Conservation (phyloP, 1,140 invertebrate species). For the Panagrolaimus sp. region DNA sequence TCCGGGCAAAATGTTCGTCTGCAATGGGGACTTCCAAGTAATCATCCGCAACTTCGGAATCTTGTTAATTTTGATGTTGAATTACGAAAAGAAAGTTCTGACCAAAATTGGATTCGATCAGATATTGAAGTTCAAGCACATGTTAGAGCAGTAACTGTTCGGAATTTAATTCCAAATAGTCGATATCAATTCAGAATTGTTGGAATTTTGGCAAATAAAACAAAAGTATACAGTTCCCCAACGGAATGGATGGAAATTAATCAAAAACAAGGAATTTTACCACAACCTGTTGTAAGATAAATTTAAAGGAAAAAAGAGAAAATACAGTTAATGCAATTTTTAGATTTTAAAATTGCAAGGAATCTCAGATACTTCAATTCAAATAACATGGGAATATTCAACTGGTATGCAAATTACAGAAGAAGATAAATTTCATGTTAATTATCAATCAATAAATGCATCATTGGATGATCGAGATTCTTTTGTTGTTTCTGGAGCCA, state of each 20-base stretch:
- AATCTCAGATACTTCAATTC: background rate
- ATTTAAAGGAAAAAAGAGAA: background rate
- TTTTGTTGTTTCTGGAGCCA: background rate
- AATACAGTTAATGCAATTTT: background rate
- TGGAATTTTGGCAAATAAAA: constrained; percentile 24
- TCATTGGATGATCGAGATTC: background rate
- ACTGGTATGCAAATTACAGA: constrained; percentile 12
- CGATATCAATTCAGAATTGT: constrained; percentile 29
- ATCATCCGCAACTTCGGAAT: constrained; percentile 18
- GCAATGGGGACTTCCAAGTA: constrained; percentile 30
- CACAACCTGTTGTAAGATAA: background rate
- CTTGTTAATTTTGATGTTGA: constrained; percentile 26
- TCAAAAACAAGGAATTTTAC: background rate
- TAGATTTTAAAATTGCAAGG: background rate
- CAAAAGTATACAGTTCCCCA: constrained; percentile 16
- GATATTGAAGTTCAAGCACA: constrained; percentile 26
- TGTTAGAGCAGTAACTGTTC: constrained; percentile 24
- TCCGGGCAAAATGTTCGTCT: constrained; percentile 36
- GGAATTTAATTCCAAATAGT: constrained; percentile 16
- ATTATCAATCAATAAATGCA: constrained; percentile 8
- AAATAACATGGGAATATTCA: constrained; percentile 10
- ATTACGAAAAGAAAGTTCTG: constrained; percentile 4
- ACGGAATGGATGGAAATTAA: constrained; percentile 25
- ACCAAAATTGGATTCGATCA: background rate
- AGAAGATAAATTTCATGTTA: constrained; percentile 12